Evolutionary conservation across 2,888 invertebrate genomes (phyloP).

Genomic region (Leptopterna dolabrata): DNA sequence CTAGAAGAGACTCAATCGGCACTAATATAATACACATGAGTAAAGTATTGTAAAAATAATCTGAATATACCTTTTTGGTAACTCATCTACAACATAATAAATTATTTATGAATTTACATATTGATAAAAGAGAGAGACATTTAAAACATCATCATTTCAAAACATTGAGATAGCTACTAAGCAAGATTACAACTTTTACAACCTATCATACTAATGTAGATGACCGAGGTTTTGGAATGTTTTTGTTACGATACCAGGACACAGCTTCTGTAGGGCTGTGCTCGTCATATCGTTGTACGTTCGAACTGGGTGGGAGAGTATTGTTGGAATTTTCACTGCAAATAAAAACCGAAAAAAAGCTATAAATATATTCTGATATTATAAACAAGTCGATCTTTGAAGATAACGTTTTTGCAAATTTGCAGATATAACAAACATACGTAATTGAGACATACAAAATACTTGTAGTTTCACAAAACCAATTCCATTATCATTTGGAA

Average conservation of each 20-base stretch:
- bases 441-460: too few species aligned
- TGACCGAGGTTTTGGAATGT: conserved; percentile 44
- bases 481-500: too few species aligned
- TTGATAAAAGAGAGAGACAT: not conserved
- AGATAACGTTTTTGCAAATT: not conserved
- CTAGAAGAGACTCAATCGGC: too few species aligned
- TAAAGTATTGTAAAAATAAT: too few species aligned
- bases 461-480: too few species aligned
- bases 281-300: conserved; percentile 16
- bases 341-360: not conserved
- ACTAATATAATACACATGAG: too few species aligned
- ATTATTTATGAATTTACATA: not conserved
- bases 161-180: not conserved
- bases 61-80: not conserved
- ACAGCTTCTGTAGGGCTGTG: conserved; percentile 12
- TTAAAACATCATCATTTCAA: too few species aligned
- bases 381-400: too few species aligned
- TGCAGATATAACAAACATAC: too few species aligned
- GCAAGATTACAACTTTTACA: not conserved
- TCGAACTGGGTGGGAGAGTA: not conserved
- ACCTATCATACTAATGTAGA: conserved; percentile 44
- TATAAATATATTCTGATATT: not conserved
- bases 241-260: conserved; percentile 36
- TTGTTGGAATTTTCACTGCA: not conserved
- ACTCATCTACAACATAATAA: not conserved